Evolutionary conservation across 2,888 invertebrate genomes (phyloP).

Genomic region (Eledona agricola): DNA sequence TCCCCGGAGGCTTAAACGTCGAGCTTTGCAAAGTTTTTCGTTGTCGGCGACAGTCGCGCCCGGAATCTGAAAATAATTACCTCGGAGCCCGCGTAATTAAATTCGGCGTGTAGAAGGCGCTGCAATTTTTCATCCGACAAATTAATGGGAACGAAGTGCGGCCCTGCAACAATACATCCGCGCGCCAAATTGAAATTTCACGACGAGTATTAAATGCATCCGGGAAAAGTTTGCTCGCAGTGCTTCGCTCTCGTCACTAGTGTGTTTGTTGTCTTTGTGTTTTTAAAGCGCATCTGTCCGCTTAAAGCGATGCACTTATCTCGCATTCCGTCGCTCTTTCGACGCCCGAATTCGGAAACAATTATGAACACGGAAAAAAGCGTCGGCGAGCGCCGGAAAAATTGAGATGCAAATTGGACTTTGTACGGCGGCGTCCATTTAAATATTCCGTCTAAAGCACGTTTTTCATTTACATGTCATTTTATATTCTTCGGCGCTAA

Average conservation of each 20-base stretch:
- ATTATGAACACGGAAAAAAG: constrained; percentile 29
- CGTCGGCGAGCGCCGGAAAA: constrained; percentile 11
- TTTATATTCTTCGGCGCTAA: constrained; percentile 26
- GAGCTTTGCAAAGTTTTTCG: background rate
- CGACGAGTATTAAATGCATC: constrained; percentile 2
- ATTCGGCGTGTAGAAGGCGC: constrained; percentile 3
- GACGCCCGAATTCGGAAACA: constrained; percentile 21
- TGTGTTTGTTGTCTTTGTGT: constrained; percentile 19
- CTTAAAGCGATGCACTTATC: constrained; percentile 17
- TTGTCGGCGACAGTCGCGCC: constrained; percentile 2
- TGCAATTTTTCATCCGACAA: constrained; percentile 23
- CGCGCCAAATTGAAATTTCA: constrained; percentile 15
- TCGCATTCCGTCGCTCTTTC: constrained; percentile 22
- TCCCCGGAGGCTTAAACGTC: too few relatives aligned
- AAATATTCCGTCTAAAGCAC: constrained; percentile 21
- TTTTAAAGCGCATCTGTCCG: constrained; percentile 15
- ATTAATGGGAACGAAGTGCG: constrained; percentile 16
- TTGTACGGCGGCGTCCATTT: constrained; percentile 23
- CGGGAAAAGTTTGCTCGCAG: constrained; percentile 6
- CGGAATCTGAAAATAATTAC: constrained; percentile 9
- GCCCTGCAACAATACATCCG: constrained; percentile 1
- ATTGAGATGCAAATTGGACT: constrained; percentile 30
- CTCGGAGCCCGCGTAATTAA: constrained; percentile 15
- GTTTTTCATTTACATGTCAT: constrained; percentile 33
- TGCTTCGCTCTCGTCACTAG: too few relatives aligned